phyloP scores from a whole-genome alignment of 2,797 vertebrate species.

The Protonibea diacanthus region DNA sequence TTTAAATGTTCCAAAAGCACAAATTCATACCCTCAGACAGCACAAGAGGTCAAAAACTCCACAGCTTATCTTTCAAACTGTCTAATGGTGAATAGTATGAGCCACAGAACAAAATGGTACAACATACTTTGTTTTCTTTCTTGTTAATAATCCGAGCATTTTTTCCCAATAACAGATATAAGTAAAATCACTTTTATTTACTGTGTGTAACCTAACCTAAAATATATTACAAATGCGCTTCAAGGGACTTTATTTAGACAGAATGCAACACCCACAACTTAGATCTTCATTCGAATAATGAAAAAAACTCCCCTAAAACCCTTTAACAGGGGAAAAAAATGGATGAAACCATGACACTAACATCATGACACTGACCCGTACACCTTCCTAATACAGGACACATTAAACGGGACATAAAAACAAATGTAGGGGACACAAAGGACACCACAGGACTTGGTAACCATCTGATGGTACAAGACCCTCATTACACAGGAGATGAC shows the following conservation, averaged over 20 bases:
- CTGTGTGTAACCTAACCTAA: background rate
- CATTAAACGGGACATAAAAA: slow-evolving; percentile 50
- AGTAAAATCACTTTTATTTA: background rate
- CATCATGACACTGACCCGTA: slow-evolving; percentile 23
- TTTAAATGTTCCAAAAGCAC: background rate
- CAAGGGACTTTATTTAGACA: background rate
- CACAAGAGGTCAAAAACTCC: no score
- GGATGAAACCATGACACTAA: slow-evolving; percentile 15
- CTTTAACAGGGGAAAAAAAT: background rate
- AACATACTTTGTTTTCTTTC: background rate
- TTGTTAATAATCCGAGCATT: background rate
- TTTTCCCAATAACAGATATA: background rate
- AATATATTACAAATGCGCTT: background rate
- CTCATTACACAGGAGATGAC: slow-evolving; percentile 72
- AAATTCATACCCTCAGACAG: no score
- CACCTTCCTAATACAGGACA: slow-evolving; percentile 28
- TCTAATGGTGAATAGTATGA: background rate
- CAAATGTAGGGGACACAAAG: slow-evolving; percentile 59
- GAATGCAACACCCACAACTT: background rate
- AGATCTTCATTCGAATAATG: background rate
- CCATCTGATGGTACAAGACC: slow-evolving; percentile 57
- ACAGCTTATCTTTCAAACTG: background rate
- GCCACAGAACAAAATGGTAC: background rate
- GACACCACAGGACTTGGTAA: slow-evolving; percentile 49
- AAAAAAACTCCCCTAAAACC: background rate